phyloP scores from a whole-genome alignment of 2,797 vertebrate genomes.

The Diglossa cyanea region DNA sequence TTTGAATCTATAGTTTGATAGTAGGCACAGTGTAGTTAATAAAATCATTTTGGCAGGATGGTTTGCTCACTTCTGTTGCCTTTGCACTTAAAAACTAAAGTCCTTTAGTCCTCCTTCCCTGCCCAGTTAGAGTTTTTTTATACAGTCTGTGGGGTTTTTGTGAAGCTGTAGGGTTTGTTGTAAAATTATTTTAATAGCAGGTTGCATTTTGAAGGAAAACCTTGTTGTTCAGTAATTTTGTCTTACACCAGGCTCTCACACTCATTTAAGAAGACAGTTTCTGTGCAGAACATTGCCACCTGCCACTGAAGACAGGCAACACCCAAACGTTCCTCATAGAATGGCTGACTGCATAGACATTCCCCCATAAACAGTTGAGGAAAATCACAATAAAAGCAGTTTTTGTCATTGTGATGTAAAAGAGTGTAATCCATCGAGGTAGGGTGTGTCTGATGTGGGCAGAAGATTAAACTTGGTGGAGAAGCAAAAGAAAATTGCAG shows the following conservation, averaged over 20 bases:
- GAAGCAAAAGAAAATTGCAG: not conserved
- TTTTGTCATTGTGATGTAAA: not conserved
- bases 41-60: rapidly evolving
- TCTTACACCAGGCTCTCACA: not conserved
- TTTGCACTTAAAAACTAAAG: not conserved
- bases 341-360: not conserved
- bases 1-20: not conserved
- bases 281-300: not conserved
- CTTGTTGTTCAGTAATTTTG: not conserved
- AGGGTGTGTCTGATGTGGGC: rapidly evolving
- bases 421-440: not conserved
- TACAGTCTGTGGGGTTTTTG: not conserved
- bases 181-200: not conserved
- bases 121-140: no score
- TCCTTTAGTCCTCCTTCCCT: not conserved
- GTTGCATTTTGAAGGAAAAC: not conserved
- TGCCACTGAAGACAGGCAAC: not conserved
- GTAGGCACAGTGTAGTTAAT: not conserved
- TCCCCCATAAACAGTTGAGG: not conserved
- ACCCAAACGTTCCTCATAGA: not conserved
- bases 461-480: not conserved
- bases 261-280: rapidly evolving
- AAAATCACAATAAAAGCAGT: not conserved
- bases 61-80: not conserved
- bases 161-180: not conserved